Base-by-base conservation (phyloP, 2,113 vertebrate species). In the Chunga burmeisteri region DNA sequence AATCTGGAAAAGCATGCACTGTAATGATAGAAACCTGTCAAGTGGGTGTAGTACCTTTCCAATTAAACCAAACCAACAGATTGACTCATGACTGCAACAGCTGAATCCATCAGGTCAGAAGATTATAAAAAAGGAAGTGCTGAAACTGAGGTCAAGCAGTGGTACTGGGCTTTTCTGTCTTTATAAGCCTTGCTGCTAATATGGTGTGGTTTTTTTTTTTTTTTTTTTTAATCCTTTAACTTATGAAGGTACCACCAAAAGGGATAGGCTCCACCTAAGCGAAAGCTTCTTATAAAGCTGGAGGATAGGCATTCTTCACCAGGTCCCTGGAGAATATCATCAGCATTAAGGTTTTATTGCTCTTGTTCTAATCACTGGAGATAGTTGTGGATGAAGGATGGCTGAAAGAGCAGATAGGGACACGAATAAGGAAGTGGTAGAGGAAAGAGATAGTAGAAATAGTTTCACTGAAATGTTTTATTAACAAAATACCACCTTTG, bases 61-160 rank as follows among this genome's bases (percentile, higher is more conserved):
- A 38, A 26, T 73, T 55, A 67, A 90, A 55, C 46, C 66, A 65
- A 73, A 50, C 34, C 55, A 50, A 22, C 42, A 50, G 50, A n/a
- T 38, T 40, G 50, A 52, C 44, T 74, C 30, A 22, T 0, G 26
- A 14, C 38, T 79, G 15, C 44, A 38, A 14, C 52, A 81, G 38
- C 59, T 78, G 89, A 85, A 47, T 13, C 52, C 66, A 23, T 9
- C 29, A 27, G 22, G 10, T 26, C 46, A 58, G 63, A 46, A 88
- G 61, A 34, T 46, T 30, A 15, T 38, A n/a, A 38, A 62, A 68
- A 56, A 30, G 13, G 14, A 36, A 29, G 26, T 3, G 25, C 25
- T 38, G 17, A 49, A 29, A 5, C 0, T 0, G 4, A 55, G 10
- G 29, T 68, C 0, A 18, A 42, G 55, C 36, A 16, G n/a, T 1